These are phyloP conservation scores for Laspeyria flexula DNA, from an alignment of 2,888 invertebrate species.

Conservation along the genomic window DNA sequence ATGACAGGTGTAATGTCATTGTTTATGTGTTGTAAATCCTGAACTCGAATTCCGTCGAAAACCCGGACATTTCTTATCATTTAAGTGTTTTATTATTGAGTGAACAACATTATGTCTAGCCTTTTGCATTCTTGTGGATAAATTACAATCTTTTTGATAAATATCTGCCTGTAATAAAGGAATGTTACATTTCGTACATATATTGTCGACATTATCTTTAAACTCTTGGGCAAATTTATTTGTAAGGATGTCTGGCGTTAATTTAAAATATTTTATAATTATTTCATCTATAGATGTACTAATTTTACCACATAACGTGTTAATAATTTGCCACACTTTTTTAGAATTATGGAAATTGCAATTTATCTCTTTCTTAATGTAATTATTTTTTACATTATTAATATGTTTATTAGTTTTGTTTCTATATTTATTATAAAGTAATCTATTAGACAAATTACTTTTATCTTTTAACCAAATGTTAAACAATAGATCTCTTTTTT, in stretches of 20 bases:
- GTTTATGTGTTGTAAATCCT: background rate
- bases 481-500: background rate
- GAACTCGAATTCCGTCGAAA: background rate
- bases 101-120: background rate
- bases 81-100: background rate
- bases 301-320: background rate
- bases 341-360: background rate
- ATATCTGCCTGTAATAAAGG: background rate
- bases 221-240: background rate
- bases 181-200: background rate
- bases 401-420: background rate
- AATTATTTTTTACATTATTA: background rate
- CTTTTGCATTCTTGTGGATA: background rate
- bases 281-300: background rate
- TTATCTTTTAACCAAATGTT: background rate
- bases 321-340: background rate
- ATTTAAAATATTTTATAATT: background rate
- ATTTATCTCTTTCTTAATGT: background rate
- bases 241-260: background rate
- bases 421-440: background rate
- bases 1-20: background rate
- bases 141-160: too few species aligned
- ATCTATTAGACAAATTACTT: background rate
- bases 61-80: background rate
- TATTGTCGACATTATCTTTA: background rate